Evolutionary conservation across 2,797 vertebrate genomes (phyloP), one percentile per base, ranked within the genome.

Genomic region (Amniataba percoides): DNA sequence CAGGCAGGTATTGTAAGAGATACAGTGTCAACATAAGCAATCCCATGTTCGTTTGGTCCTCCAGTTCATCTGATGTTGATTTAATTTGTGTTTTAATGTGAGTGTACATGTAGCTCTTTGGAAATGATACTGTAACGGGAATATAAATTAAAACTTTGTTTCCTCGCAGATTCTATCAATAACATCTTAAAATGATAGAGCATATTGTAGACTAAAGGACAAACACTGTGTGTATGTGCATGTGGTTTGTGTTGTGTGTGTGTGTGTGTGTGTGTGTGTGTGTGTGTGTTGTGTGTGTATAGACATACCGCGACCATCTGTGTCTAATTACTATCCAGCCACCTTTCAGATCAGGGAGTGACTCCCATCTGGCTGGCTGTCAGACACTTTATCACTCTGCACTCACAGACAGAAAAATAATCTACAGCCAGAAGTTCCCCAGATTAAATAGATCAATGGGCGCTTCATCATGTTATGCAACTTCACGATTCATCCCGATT

Each of bases 311-410:
- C 69, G 8, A 57, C 77, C 88, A 93, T 88, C 90, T 93, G 88
- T 73, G 69, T 84, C 80, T 88, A 82, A 88, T 92, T 90, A 92
- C 70, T 67, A 63, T 43, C 13, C 39, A 56, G 77, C 67, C 71
- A 78, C 77, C 83, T 84, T 85, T 87, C 55, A 87, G 64, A 80
- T 85, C 77, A 83, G 52, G 36, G 34, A 78, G 78, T 59, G 67
- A 75, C 81, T 85, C 48, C 72, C 77, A 77, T 83, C 73, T 77
- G 79, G 57, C 79, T 51, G 68, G 31, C 76, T 76, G 48, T 84
- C 74, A 81, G 86, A 78, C 52, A 66, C 53, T 82, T 78, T 51
- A 85, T 92, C 88, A 83, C 51, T 72, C 78, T 53, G 36, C 52
- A 45, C 73, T 67, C 64, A 39, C 39, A 71, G 16, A 67, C 42